These are phyloP conservation scores for Pristionchus pacificus DNA, from an alignment of 1,140 invertebrate genomes.

Conservation along the genomic window DNA sequence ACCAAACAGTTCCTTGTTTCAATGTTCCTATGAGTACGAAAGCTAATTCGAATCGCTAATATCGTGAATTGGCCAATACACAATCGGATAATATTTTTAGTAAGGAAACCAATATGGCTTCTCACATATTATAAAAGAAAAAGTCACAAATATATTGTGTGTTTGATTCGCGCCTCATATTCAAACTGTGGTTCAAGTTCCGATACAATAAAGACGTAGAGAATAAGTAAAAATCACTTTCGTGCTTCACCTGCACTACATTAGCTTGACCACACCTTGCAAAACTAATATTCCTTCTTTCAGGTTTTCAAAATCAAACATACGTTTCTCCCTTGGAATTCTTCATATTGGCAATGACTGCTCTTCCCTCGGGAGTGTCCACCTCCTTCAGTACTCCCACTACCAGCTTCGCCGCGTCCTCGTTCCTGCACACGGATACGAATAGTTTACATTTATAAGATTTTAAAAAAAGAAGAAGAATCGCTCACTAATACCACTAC, in stretches of 20 bases:
- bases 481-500: not conserved
- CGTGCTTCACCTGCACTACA: not conserved
- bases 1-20: too few species aligned
- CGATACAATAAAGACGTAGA: too few species aligned
- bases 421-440: not conserved
- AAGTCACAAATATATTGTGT: not conserved
- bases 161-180: not conserved
- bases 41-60: not conserved
- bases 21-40: not conserved
- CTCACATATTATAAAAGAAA: too few species aligned
- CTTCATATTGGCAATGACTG: not conserved
- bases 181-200: not conserved
- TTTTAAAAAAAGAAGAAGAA: not conserved
- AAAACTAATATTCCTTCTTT: not conserved
- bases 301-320: not conserved
- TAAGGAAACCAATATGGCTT: too few species aligned
- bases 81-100: too few species aligned
- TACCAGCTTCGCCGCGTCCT: not conserved
- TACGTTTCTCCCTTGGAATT: not conserved
- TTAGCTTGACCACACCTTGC: not conserved
- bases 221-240: too few species aligned
- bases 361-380: not conserved
- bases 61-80: too few species aligned
- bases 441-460: too few species aligned
- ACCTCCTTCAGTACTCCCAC: not conserved